These are phyloP conservation scores for Casuarius casuarius DNA, from an alignment of 2,113 vertebrate species.

Conservation along the genomic window DNA sequence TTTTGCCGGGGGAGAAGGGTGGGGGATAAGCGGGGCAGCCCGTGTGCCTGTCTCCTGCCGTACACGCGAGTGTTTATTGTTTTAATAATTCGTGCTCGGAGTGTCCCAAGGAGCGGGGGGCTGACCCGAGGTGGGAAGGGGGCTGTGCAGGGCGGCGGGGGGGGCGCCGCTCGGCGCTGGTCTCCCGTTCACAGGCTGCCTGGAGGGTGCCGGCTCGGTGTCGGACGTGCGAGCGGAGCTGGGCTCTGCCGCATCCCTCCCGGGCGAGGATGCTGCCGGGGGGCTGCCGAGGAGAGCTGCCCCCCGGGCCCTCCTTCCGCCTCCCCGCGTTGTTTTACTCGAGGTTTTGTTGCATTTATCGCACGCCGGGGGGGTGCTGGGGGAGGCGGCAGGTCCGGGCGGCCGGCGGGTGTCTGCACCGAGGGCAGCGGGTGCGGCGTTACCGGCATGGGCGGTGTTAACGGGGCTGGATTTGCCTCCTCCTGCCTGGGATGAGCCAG, in stretches of 20 bases:
- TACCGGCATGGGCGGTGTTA: not conserved
- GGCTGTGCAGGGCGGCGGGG: not conserved
- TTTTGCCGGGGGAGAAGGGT: conserved; percentile 24
- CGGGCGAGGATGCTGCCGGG: not conserved
- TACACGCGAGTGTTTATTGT: conserved; percentile 40
- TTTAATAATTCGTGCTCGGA: not conserved
- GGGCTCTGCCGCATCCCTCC: not conserved
- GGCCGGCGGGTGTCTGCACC: not conserved
- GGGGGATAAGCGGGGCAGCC: not conserved
- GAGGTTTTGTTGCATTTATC: not conserved
- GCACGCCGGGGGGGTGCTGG: not conserved
- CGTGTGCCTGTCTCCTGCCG: not conserved
- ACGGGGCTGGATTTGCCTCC: not conserved
- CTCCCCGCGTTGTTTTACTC: not conserved
- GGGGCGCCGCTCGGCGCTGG: not conserved
- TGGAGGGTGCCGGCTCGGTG: not conserved
- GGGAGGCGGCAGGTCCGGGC: not conserved
- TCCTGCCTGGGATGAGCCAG: not conserved
- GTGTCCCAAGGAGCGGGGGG: not conserved
- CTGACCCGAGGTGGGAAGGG: not conserved
- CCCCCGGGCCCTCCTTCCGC: not conserved
- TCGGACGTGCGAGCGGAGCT: not conserved
- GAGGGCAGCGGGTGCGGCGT: not conserved
- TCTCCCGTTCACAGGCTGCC: not conserved
- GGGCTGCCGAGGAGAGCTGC: not conserved